phyloP scores from a whole-genome alignment of 2,797 vertebrate species.

The Halcyon badia region DNA sequence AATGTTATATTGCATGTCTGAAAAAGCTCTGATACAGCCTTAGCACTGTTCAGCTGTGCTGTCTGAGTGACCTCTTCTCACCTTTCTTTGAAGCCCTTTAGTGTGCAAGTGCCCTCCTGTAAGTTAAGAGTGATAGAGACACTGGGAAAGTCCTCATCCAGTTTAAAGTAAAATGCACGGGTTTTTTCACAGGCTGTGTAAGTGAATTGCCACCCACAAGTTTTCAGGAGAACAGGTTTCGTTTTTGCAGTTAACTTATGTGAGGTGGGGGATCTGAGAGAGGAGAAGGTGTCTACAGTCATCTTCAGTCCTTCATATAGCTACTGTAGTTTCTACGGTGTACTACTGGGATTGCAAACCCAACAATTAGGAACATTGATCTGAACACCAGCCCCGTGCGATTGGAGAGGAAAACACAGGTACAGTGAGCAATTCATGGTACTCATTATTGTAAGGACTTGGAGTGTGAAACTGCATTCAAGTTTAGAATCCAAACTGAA shows the following conservation, averaged over 20 bases:
- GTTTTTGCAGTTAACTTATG: neutral
- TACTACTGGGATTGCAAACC: neutral
- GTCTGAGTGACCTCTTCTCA: neutral
- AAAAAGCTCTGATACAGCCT: neutral
- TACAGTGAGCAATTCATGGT: neutral
- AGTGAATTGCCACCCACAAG: neutral
- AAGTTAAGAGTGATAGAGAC: neutral
- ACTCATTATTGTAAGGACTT: neutral
- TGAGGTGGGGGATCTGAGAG: neutral
- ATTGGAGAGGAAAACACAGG: neutral
- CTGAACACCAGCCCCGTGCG: neutral
- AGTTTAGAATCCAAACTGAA: conserved; percentile 7
- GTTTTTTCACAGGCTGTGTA: neutral
- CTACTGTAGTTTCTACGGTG: neutral
- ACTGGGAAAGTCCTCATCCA: neutral
- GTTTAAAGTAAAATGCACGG: neutral
- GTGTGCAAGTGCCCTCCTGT: neutral
- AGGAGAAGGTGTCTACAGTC: neutral
- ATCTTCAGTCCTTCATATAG: neutral
- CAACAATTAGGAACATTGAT: neutral
- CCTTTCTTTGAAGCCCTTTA: neutral
- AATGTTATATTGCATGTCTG: neutral
- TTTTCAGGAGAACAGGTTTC: neutral
- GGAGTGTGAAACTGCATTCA: neutral
- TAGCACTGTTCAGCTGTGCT: neutral